phyloP scores from a whole-genome alignment of 2,113 vertebrate genomes.

The Baryphthengus martii region DNA sequence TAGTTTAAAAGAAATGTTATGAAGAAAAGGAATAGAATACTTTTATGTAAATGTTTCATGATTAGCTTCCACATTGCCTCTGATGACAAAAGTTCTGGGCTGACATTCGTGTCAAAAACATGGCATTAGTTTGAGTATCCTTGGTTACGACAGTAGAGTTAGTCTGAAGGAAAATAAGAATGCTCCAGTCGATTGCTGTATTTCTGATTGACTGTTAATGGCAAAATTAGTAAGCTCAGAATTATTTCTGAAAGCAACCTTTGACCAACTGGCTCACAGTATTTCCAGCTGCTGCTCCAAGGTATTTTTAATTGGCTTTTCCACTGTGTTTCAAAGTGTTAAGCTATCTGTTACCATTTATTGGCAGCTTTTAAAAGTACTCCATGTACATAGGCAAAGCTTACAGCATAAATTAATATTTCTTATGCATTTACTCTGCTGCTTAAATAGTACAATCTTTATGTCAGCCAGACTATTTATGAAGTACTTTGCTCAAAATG shows the following conservation, averaged over 20 bases:
- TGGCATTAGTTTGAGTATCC: neutral
- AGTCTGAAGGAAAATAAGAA: neutral
- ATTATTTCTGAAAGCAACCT: conserved; percentile 11
- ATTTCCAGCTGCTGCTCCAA: conserved; percentile 26
- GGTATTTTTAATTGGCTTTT: conserved; percentile 36
- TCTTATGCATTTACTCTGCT: neutral
- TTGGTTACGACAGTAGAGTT: neutral
- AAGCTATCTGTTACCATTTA: neutral
- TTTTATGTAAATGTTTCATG: neutral
- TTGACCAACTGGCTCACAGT: neutral
- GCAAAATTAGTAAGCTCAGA: conserved; percentile 26
- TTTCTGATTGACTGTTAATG: neutral
- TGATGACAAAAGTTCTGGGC: neutral
- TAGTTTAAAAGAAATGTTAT: neutral
- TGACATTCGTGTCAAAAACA: neutral
- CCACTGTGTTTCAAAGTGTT: conserved; percentile 5
- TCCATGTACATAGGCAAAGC: neutral
- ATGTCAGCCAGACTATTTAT: conserved; percentile 28
- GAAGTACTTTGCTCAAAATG: conserved; percentile 6
- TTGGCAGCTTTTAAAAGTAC: conserved; percentile 8
- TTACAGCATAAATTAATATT: neutral
- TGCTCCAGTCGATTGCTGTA: neutral
- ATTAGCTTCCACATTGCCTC: neutral
- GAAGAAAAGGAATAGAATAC: neutral
- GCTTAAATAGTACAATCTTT: neutral